These are phyloP conservation scores for Falco cherrug DNA, from an alignment of 2,797 vertebrate species.

Conservation along the genomic window DNA sequence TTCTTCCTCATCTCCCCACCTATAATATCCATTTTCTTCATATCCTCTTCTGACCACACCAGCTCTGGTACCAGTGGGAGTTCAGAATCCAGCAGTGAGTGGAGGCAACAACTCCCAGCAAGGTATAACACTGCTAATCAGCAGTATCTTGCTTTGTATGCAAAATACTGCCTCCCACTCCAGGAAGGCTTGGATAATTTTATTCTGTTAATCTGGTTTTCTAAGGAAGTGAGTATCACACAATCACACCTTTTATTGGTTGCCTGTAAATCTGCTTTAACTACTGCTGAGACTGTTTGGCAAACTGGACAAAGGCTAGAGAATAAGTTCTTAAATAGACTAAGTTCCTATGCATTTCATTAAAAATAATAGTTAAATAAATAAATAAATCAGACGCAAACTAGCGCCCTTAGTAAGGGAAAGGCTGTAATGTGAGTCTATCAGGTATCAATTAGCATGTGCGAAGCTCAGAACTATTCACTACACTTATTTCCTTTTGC, in stretches of 20 bases:
- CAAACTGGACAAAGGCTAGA: background rate
- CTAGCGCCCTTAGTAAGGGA: background rate
- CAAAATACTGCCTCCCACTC: background rate
- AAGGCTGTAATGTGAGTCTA: background rate
- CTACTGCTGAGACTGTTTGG: background rate
- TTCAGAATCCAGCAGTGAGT: background rate
- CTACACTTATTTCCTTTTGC: background rate
- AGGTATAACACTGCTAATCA: background rate
- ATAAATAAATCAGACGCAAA: background rate
- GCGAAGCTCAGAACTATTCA: background rate
- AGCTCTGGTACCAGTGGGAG: background rate
- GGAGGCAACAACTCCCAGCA: background rate
- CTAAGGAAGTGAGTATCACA: constrained; percentile 2
- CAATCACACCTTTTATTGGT: constrained; percentile 7
- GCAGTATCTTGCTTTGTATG: background rate
- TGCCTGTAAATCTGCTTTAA: constrained; percentile 1
- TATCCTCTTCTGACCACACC: background rate
- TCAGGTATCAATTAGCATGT: background rate
- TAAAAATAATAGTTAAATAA: background rate
- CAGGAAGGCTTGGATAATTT: background rate
- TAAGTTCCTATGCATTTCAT: background rate
- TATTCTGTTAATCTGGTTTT: constrained; percentile 16
- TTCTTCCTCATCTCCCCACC: background rate
- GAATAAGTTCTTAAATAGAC: background rate
- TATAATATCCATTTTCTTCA: background rate